These are phyloP conservation scores for Chitala chitala DNA, from an alignment of 2,113 vertebrate genomes.

Conservation along the genomic window DNA sequence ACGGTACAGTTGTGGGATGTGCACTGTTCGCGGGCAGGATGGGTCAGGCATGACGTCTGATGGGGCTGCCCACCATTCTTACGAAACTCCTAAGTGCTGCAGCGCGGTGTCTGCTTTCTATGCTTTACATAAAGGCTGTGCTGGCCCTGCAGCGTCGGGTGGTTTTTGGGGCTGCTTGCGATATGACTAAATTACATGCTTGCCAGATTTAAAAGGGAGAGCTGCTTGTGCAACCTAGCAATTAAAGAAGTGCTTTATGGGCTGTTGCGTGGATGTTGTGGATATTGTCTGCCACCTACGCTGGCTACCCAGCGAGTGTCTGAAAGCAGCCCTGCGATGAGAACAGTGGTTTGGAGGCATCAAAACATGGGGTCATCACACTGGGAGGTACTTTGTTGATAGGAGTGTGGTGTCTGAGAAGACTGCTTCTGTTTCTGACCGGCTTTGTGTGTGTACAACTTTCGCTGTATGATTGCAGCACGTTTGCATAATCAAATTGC, in stretches of 20 bases:
- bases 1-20: neutral
- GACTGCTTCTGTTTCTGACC: neutral
- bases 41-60: neutral
- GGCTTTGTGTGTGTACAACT: neutral
- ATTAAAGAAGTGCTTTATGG: constrained; percentile 46
- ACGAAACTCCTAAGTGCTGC: neutral
- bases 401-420: neutral
- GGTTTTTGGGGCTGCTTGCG: constrained; percentile 63
- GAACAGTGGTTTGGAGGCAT: constrained; percentile 8
- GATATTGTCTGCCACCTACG: neutral
- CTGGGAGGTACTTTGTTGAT: too few relatives aligned
- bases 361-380: neutral
- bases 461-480: neutral
- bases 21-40: neutral
- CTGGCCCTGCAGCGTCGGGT: constrained; percentile 45
- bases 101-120: neutral
- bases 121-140: neutral
- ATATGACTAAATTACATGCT: constrained; percentile 66
- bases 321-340: neutral
- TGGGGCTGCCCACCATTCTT: neutral
- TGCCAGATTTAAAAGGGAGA: constrained; percentile 54
- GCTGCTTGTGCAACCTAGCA: constrained; percentile 44
- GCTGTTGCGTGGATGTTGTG: constrained; percentile 23
- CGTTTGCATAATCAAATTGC: constrained; percentile 9
- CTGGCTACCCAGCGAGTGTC: neutral